Base-by-base conservation (phyloP, 2,797 vertebrate species). In the Hapalemur alaotrensis region DNA sequence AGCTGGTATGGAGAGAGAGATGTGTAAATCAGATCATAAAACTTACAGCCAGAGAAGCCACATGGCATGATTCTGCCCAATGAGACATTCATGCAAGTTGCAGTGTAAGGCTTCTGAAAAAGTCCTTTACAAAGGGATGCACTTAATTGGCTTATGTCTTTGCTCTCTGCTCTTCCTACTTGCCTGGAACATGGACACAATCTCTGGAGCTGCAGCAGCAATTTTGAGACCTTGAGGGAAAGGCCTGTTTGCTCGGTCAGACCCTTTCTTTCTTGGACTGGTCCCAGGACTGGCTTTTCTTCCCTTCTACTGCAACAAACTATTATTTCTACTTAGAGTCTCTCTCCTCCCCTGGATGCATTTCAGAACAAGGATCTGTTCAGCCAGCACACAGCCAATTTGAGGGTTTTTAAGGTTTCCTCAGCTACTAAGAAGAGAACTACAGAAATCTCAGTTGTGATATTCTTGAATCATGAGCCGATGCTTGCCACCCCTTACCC, bases 401-500 rank as follows among this genome's bases (percentile, higher is more conserved):
- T 96, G 86, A 96, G 76, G 50, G 75, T 63, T 96, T 96, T 96
- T 89, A 76, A 93, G 75, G 63, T 95, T 91, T 84, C 57, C 57
- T 85, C 63, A 87, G 88, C 54, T 73, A 69, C 69, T 67, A 81
- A 83, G 81, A 92, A 92, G 25, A 80, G 4, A 52, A 32, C 46
- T 43, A 50, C 4, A 94, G 43, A 93, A 57, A 76, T 87, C 63
- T 84, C 52, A 80, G 52, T 61, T 5, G 5, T 78, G 38, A 50
- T 83, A 25, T 41, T 28, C 50, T 78, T 75, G 20, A 84, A 70
- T 84, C 35, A 43, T 59, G 59, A 93, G 81, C 32, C 4, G 72
- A 14, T 43, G 14, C 13, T 91, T 84, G 46, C 38, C 18, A 22
- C 11, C 11, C 18, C 13, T n/a, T n/a, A 54, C 8, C 2, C 20